Percentiles rank a stretch among this genome's conserved stretches.
Evolutionary conservation across 2,797 vertebrate genomes (phyloP).

Genomic region (Alcedo atthis): DNA sequence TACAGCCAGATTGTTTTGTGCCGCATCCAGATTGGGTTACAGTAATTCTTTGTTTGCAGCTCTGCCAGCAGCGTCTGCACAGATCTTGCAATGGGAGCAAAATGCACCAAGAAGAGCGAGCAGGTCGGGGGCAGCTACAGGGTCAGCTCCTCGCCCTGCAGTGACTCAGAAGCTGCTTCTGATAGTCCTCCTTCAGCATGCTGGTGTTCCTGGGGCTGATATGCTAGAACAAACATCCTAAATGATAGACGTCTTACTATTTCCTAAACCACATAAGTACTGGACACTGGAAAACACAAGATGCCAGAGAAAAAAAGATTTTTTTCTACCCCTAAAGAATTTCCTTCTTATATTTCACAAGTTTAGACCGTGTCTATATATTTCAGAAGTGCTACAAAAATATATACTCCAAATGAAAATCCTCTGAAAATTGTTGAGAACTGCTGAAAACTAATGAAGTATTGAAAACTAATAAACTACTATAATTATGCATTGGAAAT

Average conservation of each 20-base stretch:
- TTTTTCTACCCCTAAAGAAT: neutral
- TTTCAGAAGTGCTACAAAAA: neutral
- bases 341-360: neutral
- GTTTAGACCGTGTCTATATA: neutral
- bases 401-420: neutral
- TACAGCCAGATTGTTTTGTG: neutral
- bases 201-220: neutral
- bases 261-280: neutral
- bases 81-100: neutral
- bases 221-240: neutral
- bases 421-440: neutral
- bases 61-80: neutral
- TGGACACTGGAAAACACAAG: neutral
- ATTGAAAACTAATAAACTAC: neutral
- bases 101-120: neutral
- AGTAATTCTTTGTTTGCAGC: constrained; percentile 15
- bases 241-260: neutral
- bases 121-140: neutral
- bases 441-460: neutral
- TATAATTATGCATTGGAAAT: neutral
- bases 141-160: neutral
- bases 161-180: neutral
- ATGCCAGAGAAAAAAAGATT: neutral
- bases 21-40: neutral
- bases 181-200: neutral